phyloP scores from a whole-genome alignment of 2,888 invertebrate species.

The Calliphora vomitoria region DNA sequence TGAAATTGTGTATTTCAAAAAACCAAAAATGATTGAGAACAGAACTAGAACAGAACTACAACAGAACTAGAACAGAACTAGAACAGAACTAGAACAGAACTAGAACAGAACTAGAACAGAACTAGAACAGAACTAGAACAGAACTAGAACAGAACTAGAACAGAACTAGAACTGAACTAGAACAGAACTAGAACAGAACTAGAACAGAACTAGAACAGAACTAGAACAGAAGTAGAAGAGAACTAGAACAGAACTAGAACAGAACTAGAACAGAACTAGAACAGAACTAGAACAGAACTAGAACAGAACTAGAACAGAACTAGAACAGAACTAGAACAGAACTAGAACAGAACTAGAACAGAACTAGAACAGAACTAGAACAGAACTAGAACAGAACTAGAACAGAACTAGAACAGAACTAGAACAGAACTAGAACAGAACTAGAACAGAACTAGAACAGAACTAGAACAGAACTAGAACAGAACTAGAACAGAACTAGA shows the following conservation, averaged over 20 bases:
- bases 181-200: too few relatives aligned
- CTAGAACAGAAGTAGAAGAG: neutral
- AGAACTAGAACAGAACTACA: too few relatives aligned
- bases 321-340: slow-evolving; percentile 10
- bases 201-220: too few relatives aligned
- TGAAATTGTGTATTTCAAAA: slow-evolving; percentile 58
- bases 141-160: too few relatives aligned
- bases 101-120: slow-evolving; percentile 1
- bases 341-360: neutral
- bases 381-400: neutral
- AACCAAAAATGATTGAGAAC: too few relatives aligned
- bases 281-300: slow-evolving; percentile 13
- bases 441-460: too few relatives aligned
- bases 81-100: too few relatives aligned
- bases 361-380: neutral
- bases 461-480: too few relatives aligned
- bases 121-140: slow-evolving; percentile 1
- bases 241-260: slow-evolving; percentile 13
- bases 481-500: too few relatives aligned
- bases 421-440: too few relatives aligned
- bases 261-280: slow-evolving; percentile 13
- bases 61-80: too few relatives aligned
- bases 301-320: slow-evolving; percentile 13
- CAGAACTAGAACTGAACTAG: too few relatives aligned
- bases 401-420: neutral